phyloP scores from a whole-genome alignment of 2,113 vertebrate species.

The Callospermophilus lateralis region DNA sequence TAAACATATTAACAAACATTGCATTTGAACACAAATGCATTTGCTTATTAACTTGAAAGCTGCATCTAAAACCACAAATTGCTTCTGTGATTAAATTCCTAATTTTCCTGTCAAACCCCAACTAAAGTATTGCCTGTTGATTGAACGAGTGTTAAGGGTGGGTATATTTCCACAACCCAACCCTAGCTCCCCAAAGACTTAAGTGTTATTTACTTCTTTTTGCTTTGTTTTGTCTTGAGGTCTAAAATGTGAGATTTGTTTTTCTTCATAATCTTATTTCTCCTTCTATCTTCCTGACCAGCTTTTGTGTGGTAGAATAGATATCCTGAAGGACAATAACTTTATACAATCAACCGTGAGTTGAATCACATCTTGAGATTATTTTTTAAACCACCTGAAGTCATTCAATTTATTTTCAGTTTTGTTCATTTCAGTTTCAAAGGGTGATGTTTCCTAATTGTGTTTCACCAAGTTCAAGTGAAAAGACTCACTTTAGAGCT shows the following conservation, averaged over 20 bases:
- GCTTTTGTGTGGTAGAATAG: background rate
- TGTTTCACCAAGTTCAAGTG: background rate
- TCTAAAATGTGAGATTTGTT: background rate
- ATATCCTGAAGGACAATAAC: background rate
- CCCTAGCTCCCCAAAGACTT: background rate
- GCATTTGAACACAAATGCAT: conserved; percentile 75
- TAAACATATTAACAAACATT: conserved; percentile 80
- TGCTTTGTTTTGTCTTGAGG: background rate
- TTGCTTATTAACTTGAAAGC: conserved; percentile 80
- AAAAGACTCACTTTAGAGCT: background rate
- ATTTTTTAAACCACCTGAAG: background rate
- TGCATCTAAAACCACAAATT: conserved; percentile 74
- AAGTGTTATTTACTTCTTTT: background rate
- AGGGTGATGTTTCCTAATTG: background rate
- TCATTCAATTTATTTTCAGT: background rate
- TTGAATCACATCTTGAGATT: background rate
- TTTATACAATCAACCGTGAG: background rate
- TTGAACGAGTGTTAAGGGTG: conserved; percentile 4
- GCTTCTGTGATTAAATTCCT: conserved; percentile 82
- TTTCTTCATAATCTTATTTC: background rate
- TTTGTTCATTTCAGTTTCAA: background rate
- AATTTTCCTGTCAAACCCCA: conserved; percentile 69
- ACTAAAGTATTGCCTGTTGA: conserved; percentile 60
- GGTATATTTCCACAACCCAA: background rate
- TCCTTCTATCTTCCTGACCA: background rate